Conservation (phyloP, 2,113 vertebrate species). For the Mormyrus lacerda region DNA sequence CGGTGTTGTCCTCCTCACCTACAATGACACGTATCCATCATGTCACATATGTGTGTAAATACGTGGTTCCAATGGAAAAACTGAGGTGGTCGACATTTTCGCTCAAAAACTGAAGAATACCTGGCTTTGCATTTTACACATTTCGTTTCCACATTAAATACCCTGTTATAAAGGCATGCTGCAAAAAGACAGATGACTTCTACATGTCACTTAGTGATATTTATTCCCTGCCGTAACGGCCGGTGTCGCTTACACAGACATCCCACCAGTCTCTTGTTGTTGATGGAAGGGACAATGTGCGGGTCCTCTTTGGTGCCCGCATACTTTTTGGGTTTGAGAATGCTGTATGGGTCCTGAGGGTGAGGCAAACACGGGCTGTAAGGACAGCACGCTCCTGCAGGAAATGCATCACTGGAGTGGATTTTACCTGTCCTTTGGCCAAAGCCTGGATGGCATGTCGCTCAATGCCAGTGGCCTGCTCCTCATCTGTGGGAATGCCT, state of each 20-base stretch:
- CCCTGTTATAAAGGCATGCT: neutral
- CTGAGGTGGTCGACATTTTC: neutral
- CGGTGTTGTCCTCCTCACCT: slow-evolving; percentile 58
- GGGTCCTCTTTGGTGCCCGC: slow-evolving; percentile 60
- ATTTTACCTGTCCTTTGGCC: slow-evolving; percentile 56
- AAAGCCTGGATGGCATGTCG: slow-evolving; percentile 51
- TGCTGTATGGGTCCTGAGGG: slow-evolving; percentile 53
- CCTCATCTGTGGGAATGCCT: slow-evolving; percentile 68
- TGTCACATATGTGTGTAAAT: neutral
- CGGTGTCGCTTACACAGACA: slow-evolving; percentile 51
- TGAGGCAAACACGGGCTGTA: neutral
- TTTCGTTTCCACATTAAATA: neutral
- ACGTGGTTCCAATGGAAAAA: neutral
- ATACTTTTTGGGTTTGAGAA: slow-evolving; percentile 46
- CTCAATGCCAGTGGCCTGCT: slow-evolving; percentile 70
- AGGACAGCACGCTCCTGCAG: neutral
- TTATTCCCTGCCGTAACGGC: neutral
- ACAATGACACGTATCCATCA: neutral
- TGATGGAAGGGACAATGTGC: slow-evolving; percentile 48
- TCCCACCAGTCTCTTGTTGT: slow-evolving; percentile 51
- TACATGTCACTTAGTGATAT: neutral
- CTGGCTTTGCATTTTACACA: neutral
- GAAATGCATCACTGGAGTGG: too few relatives aligned
- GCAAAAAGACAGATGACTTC: neutral
- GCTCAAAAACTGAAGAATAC: neutral